Base-by-base conservation (phyloP, 2,888 invertebrate genomes). In the Argynnis bischoffii region DNA sequence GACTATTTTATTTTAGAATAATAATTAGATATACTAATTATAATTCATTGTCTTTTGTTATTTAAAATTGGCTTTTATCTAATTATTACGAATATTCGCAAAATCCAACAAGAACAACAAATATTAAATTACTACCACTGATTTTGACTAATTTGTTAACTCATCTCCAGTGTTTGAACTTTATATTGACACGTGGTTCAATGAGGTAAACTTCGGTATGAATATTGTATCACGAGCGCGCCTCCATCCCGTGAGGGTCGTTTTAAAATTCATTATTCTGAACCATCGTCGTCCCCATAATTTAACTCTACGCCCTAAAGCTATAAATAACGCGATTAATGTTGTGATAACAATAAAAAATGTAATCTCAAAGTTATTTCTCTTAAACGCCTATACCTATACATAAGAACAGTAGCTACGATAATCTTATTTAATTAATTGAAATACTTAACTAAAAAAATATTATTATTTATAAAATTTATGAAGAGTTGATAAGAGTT, bases 201-300 rank as follows among this genome's bases (percentile, higher is more conserved):
- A 67, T 56, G 47, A 60, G 60, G 50, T 64, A 35, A 67, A 64
- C 46, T 70, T 67, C n/a, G 47, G 16, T 46, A 64, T 65, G 64
- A 57, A 67, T 65, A 67, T 63, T 67, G 59, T 64, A 65, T n/a
- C 51, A 53, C n/a, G 15, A 70, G 47, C 48, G 51, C 51, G 53
- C 50, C 35, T 16, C 61, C 41, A 15, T 50, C 14, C 59, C 55
- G 54, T 59, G 60, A 26, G 51, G 56, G 35, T 63, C 53, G 55
- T 64, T 51, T 67, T 66, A 60, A 69, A 66, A 67, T 66, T 66
- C 60, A 69, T 69, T 67, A 57, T 61, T 70, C 55, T 67, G 55
- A 61, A 67, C 64, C 63, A 66, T 57, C 31, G 55, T 51, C 56
- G 35, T 55, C 57, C 60, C 48, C 56, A 56, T 64, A 70, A 67